Evolutionary conservation across 2,797 vertebrate genomes (phyloP).

Genomic region (Ceryle rudis): DNA sequence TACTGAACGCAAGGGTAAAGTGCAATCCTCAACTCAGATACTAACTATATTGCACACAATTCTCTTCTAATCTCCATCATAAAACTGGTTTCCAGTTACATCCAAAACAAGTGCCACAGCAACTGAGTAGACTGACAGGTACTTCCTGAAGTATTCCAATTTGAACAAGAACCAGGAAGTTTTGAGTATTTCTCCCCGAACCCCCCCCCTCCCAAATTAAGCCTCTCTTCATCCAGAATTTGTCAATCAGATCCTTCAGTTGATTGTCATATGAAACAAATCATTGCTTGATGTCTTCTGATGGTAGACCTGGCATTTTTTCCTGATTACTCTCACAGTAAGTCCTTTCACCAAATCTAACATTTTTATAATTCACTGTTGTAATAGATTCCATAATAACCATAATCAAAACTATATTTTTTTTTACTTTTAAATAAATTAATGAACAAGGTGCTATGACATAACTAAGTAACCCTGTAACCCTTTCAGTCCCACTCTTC

Average conservation of each 20-base stretch:
- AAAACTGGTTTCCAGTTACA: not conserved
- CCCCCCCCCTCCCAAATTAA: not conserved
- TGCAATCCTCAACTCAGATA: not conserved
- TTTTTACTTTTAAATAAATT: not conserved
- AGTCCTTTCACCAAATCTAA: not conserved
- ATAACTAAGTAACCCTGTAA: not conserved
- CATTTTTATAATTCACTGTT: not conserved
- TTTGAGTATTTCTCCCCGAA: not conserved
- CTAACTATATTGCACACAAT: not conserved
- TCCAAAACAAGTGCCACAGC: not conserved
- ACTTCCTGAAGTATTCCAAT: not conserved
- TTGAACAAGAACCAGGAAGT: not conserved
- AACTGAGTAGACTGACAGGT: not conserved
- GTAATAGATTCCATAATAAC: not conserved
- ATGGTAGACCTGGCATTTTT: not conserved
- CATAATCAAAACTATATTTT: not conserved
- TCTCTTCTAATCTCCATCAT: not conserved
- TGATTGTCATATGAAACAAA: not conserved
- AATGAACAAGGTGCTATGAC: not conserved
- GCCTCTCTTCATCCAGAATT: not conserved
- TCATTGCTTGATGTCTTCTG: not conserved
- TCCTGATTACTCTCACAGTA: not conserved
- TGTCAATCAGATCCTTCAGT: not conserved
- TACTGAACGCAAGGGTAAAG: not conserved
- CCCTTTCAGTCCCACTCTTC: not conserved